Conservation (phyloP, 2,113 vertebrate species). For the Anser cygnoides region DNA sequence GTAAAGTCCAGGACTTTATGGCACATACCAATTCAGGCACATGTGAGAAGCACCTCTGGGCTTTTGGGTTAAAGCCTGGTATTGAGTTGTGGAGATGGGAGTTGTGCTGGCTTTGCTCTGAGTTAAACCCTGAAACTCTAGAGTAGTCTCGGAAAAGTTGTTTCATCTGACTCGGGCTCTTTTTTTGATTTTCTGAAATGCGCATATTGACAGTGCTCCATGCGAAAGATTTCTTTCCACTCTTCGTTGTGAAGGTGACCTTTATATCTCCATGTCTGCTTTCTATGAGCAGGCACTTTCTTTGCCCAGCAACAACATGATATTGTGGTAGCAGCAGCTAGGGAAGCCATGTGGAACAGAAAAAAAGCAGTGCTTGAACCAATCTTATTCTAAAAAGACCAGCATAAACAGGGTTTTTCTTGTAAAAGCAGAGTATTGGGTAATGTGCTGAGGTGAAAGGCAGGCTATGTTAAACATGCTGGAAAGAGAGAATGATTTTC, state of each 20-base stretch:
- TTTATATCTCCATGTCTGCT: neutral
- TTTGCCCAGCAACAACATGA: neutral
- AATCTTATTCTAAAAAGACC: neutral
- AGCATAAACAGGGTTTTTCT: neutral
- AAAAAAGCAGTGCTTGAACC: neutral
- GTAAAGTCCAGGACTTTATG: neutral
- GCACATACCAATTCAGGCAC: neutral
- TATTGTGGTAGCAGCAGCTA: neutral
- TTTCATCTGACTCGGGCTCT: neutral
- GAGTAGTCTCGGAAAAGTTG: neutral
- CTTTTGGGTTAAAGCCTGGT: neutral
- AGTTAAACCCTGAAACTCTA: neutral
- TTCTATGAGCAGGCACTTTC: accelerated
- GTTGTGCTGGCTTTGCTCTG: accelerated
- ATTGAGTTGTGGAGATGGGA: neutral
- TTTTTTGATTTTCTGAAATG: neutral
- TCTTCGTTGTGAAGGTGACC: neutral
- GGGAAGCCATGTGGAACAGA: neutral
- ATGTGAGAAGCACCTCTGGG: neutral
- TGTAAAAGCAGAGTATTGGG: neutral
- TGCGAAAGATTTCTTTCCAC: neutral
- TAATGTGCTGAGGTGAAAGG: neutral
- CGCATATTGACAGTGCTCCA: neutral
- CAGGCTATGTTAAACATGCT: neutral
- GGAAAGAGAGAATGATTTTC: neutral